A percentile compares a stretch with the other conserved stretches of the same genome.
These are phyloP conservation scores for Nettapus auritus DNA, from an alignment of 2,113 vertebrate species.

Conservation along the genomic window DNA sequence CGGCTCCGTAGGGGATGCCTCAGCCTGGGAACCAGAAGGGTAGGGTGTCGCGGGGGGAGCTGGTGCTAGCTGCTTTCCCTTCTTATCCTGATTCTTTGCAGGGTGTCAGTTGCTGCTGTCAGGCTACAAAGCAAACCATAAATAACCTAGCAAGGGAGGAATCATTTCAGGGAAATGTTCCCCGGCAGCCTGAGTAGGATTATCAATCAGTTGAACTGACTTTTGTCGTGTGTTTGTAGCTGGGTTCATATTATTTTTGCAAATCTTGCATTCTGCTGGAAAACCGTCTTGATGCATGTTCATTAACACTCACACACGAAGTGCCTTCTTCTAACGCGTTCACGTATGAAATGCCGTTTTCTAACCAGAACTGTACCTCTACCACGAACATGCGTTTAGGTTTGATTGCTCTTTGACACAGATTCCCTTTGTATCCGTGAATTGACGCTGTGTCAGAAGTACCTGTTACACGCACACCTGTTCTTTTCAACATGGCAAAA, in stretches of 20 bases:
- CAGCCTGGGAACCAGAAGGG: background rate
- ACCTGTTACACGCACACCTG: background rate
- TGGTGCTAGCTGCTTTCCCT: background rate
- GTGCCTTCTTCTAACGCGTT: background rate
- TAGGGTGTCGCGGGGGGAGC: background rate
- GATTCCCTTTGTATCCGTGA: background rate
- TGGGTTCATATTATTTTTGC: background rate
- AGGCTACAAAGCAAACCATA: constrained; percentile 3
- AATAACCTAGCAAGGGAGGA: background rate
- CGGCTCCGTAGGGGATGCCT: background rate
- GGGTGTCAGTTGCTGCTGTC: background rate
- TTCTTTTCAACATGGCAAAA: background rate
- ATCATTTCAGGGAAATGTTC: background rate
- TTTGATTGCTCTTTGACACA: background rate
- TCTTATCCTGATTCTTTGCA: background rate
- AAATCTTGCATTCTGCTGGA: background rate
- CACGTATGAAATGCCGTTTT: background rate
- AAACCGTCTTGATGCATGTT: background rate
- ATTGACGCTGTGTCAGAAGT: background rate
- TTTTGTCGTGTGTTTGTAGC: background rate
- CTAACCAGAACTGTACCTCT: background rate
- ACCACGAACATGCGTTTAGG: background rate
- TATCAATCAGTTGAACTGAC: background rate
- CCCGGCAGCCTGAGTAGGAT: background rate
- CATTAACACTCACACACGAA: background rate